Evolutionary conservation across 1,140 invertebrate species (phyloP).

Genomic region (Zaprionus inermis): DNA sequence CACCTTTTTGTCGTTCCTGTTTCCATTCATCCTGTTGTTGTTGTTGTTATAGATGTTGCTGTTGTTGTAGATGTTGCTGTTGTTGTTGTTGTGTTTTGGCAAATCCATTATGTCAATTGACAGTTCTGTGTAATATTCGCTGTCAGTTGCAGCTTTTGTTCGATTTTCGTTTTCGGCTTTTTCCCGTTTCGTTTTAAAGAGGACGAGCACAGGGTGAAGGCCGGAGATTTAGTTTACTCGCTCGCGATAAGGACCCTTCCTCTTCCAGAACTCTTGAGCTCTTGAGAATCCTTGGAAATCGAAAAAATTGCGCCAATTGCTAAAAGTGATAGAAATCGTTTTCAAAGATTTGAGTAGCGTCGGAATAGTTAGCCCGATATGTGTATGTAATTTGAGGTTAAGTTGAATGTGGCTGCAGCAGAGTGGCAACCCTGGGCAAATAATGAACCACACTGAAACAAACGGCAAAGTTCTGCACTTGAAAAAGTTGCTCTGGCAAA

Average conservation of each 20-base stretch:
- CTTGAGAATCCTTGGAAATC: background rate
- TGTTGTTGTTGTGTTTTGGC: slow-evolving; percentile 55
- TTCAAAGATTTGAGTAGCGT: background rate
- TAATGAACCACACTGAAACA: slow-evolving; percentile 68
- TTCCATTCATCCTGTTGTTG: slow-evolving; percentile 20
- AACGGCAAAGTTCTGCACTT: slow-evolving; percentile 83
- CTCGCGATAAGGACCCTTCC: slow-evolving; percentile 22
- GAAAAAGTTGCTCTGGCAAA: slow-evolving; percentile 73
- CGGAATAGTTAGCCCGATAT: background rate
- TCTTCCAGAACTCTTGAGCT: background rate
- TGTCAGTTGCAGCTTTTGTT: slow-evolving; percentile 81
- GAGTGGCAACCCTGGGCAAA: slow-evolving; percentile 32
- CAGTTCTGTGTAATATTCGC: slow-evolving; percentile 79
- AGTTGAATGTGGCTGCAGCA: slow-evolving; percentile 4
- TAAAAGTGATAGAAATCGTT: background rate
- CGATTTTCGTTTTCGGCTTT: slow-evolving; percentile 43
- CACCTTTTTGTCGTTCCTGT: slow-evolving; percentile 45
- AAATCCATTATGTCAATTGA: slow-evolving; percentile 84
- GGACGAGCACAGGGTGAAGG: slow-evolving; percentile 6
- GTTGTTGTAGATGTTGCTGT: slow-evolving; percentile 36
- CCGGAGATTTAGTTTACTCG: slow-evolving; percentile 30
- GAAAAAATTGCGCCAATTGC: background rate
- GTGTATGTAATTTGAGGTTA: background rate
- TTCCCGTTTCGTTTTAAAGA: slow-evolving; percentile 3
- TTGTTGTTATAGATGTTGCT: slow-evolving; percentile 30